Base-by-base conservation (phyloP, 2,888 invertebrate genomes). In the Mythimna loreyi region DNA sequence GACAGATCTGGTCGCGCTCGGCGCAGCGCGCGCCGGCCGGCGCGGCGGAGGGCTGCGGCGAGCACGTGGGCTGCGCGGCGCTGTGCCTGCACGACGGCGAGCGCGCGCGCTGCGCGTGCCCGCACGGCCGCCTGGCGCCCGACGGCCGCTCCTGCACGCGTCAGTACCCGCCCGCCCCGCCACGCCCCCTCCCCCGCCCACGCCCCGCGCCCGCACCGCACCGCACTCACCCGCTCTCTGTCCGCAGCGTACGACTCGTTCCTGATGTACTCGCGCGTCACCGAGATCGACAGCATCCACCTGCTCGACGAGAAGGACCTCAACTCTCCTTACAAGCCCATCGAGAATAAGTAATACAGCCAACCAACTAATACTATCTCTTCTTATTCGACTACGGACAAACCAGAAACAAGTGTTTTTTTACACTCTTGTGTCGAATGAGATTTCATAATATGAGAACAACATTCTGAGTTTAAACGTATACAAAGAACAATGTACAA, bases 201-300 rank as follows among this genome's bases (percentile, higher is more conserved):
- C 52, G 1, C n/a, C n/a, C n/a, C n/a, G n/a, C n/a, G n/a, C n/a
- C n/a, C 7, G 1, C 30, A 9, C 50, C 45, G 11, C 52, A 1
- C 45, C 33, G 0, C 68, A 9, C 45, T 75, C 43, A 60, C 49
- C 13, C 47, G 8, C 8, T 67, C n/a, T 75, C 28, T 82, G 52
- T 82, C 49, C 73, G 74, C 96, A 97, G 98, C 97, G 52, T 97
- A 98, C 91, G 97, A 97, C 68, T 97, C 97, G 67, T 99, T 99
- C 92, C 94, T 99, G 80, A 97, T 98, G 94, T 99, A 97, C 94
- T 98, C 98, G 50, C 96, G 97, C 75, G 98, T 98, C 65, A 97
- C 97, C 50, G 96, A 97, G 81, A 97, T 99, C 72, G 98, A 98
- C 88, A 98, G 98, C 84, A 97, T 98, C 23, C 97, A 98, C 86